Evolutionary conservation across 2,113 vertebrate species (phyloP).

Genomic region (Cepphus grylle): DNA sequence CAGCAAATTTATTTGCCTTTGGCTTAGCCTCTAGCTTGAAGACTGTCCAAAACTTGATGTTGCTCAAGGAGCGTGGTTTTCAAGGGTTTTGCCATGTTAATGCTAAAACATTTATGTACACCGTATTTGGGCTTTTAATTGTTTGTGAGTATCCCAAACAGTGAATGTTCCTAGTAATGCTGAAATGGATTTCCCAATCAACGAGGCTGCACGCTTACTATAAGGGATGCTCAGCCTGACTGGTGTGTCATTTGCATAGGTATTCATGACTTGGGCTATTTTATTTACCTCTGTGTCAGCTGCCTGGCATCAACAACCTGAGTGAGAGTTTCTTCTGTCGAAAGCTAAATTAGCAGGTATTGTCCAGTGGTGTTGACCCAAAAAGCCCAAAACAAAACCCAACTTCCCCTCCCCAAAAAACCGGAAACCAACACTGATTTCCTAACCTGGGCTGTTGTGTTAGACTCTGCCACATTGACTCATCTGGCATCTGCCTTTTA

Average conservation of each 20-base stretch:
- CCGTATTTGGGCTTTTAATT: neutral
- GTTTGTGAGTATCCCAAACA: neutral
- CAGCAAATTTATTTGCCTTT: constrained; percentile 63
- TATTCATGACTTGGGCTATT: neutral
- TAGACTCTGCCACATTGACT: neutral
- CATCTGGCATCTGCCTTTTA: neutral
- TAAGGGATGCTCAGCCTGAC: neutral
- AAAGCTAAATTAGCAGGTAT: neutral
- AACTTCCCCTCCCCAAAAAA: rapidly evolving
- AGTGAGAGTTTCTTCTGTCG: neutral
- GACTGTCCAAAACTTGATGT: constrained; percentile 21
- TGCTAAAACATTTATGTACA: neutral
- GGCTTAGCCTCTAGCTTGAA: constrained; percentile 72
- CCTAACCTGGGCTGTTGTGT: neutral
- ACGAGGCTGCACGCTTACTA: rapidly evolving
- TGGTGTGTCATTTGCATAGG: neutral
- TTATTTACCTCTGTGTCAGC: neutral
- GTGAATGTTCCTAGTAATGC: neutral
- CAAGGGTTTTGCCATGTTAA: neutral
- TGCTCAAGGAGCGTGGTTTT: neutral
- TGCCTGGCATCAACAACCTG: neutral
- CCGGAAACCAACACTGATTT: rapidly evolving
- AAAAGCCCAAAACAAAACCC: neutral
- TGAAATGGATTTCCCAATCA: neutral
- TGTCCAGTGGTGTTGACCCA: neutral